Base-by-base conservation (phyloP, 1,140 invertebrate genomes). In the Lepidurus arcticus region DNA sequence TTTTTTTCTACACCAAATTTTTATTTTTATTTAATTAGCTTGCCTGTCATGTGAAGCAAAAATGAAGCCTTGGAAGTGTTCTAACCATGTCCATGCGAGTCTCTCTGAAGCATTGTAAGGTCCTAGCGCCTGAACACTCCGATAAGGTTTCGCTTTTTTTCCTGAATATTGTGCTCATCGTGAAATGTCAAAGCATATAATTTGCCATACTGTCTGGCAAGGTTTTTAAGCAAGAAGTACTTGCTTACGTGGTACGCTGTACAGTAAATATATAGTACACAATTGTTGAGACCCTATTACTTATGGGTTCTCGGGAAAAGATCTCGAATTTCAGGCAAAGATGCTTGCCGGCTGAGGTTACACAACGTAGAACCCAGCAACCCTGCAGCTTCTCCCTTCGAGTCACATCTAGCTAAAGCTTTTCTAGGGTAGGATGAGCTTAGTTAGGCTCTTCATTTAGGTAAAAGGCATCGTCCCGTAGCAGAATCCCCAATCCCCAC, bases 401-500 rank as follows among this genome's bases (percentile, higher is more conserved):
- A 21, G 53, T 65, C n/a, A 65, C 21, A 21, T 7, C n/a, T 6
- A 21, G 16, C 53, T 16, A 34, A 34, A 65, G 53, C 53, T 65
- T 65, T 65, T 65, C 53, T 65, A 65, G 53, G 53, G 53, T n/a
- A 7, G 53, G 53, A 65, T 65, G 53, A 65, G 53, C 53, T 65
- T 65, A 65, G 53, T 65, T 65, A 16, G 53, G 21, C 53, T 65
- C 53, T 65, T 65, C 53, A 65, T 65, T 65, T 65, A 65, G 53
- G 53, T 65, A 65, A 65, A 65, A 65, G 53, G 53, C 53, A 65
- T 65, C 53, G 53, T 65, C 53, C 53, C 53, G 53, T 65, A 65
- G 16, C 53, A 65, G 53, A 65, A 65, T 65, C 53, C 53, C 16
- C 21, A 65, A 65, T 65, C 53, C 53, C 53, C 21, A 13, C 5